These are phyloP conservation scores for Rafetus swinhoei DNA, from an alignment of 2,113 vertebrate species.

Conservation along the genomic window DNA sequence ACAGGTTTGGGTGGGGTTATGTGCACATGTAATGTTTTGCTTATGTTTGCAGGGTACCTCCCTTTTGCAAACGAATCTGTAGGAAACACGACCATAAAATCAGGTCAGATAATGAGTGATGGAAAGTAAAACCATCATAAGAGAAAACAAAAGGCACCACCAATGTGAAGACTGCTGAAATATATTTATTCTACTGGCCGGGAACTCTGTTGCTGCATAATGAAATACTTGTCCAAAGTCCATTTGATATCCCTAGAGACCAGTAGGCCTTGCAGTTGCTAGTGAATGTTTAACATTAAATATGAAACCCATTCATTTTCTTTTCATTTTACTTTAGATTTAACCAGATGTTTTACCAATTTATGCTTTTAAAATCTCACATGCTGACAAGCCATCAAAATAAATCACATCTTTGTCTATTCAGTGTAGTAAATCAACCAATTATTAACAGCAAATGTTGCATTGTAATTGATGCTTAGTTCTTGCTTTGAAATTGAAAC, in stretches of 20 bases:
- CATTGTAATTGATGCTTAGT: slow-evolving; percentile 15
- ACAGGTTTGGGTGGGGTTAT: rapidly evolving
- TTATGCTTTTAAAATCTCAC: slow-evolving; percentile 66
- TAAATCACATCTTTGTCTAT: slow-evolving; percentile 47
- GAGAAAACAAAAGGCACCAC: slow-evolving; percentile 44
- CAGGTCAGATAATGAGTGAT: neutral
- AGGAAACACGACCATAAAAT: neutral
- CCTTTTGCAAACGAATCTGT: neutral
- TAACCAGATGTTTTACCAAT: slow-evolving; percentile 73
- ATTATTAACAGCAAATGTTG: slow-evolving; percentile 65
- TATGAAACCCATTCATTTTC: slow-evolving; percentile 75
- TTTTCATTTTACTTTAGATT: slow-evolving; percentile 71
- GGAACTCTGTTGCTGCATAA: slow-evolving; percentile 33
- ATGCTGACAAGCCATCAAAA: slow-evolving; percentile 71
- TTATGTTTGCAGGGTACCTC: neutral
- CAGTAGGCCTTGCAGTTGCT: slow-evolving; percentile 69
- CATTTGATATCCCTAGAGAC: slow-evolving; percentile 42
- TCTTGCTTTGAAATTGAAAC: slow-evolving; percentile 62
- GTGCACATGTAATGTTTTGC: neutral
- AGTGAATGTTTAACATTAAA: slow-evolving; percentile 61
- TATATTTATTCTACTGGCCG: slow-evolving; percentile 39
- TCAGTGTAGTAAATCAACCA: slow-evolving; percentile 47
- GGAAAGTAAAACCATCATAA: neutral
- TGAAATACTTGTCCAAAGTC: slow-evolving; percentile 33
- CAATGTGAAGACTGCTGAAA: neutral